A percentile compares a stretch with the other conserved stretches of the same genome.
Conservation (phyloP, 1,140 invertebrate genomes). For the Tetraneura akinire region DNA sequence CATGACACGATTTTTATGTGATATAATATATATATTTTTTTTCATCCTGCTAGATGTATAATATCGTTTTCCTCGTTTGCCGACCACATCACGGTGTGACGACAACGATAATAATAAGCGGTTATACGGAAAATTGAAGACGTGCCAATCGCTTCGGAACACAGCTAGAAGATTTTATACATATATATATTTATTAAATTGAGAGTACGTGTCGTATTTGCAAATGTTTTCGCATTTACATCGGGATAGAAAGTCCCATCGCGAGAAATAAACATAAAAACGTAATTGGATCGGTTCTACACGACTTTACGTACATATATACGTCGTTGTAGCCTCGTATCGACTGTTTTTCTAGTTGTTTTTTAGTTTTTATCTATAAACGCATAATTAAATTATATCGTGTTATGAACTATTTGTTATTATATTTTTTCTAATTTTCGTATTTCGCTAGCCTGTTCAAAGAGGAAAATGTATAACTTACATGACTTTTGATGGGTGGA, state of each 20-base stretch:
- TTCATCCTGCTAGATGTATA: no score
- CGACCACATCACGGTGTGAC: no score
- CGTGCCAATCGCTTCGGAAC: slow-evolving; percentile 23
- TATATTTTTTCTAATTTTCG: not conserved
- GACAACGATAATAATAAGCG: not conserved
- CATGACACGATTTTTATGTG: no score
- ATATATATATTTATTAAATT: no score
- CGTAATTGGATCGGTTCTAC: slow-evolving; percentile 33
- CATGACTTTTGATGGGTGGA: not conserved
- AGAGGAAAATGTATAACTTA: not conserved
- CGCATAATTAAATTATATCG: not conserved
- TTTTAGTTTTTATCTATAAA: not conserved
- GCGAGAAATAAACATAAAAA: not conserved
- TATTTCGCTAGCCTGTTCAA: not conserved
- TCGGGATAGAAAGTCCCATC: not conserved
- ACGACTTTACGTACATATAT: not conserved
- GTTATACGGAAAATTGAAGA: slow-evolving; percentile 46
- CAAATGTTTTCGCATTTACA: slow-evolving; percentile 35
- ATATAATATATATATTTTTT: no score
- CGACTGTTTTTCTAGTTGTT: not conserved
- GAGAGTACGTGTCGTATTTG: slow-evolving; percentile 23
- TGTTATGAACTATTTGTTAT: not conserved
- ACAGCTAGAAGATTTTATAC: not conserved
- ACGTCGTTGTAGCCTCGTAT: not conserved
- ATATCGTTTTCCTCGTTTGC: no score